These are phyloP conservation scores for Ormyrus labotus DNA, from an alignment of 2,888 invertebrate species.

Conservation along the genomic window DNA sequence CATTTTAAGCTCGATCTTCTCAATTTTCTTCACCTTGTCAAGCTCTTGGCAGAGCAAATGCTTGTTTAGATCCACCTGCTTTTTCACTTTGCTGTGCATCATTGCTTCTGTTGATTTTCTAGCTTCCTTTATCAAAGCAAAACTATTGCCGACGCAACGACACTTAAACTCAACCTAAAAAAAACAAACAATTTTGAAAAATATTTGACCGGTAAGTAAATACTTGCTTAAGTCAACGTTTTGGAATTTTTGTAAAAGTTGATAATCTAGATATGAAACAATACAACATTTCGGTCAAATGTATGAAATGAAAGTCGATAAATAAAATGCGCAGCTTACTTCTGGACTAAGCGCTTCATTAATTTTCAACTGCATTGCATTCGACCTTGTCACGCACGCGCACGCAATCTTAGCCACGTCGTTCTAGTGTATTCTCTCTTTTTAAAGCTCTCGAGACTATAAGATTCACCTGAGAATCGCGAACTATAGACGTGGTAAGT, in stretches of 20 bases:
- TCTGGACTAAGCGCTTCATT: constrained; percentile 13
- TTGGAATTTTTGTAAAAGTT: not conserved
- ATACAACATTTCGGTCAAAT: not conserved
- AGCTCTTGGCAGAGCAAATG: constrained; percentile 61
- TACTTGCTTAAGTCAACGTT: too few relatives aligned
- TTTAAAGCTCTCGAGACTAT: not conserved
- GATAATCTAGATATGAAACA: not conserved
- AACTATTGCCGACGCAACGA: too few relatives aligned
- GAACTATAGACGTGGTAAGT: too few relatives aligned
- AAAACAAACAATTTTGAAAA: too few relatives aligned
- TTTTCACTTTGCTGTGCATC: constrained; percentile 39
- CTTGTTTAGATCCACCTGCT: constrained; percentile 60
- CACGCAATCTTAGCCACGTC: not conserved
- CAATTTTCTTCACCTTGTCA: constrained; percentile 59
- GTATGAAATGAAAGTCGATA: constrained; percentile 24
- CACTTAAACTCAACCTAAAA: too few relatives aligned
- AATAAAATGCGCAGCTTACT: not conserved
- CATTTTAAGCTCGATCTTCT: constrained; percentile 62
- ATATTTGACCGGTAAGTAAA: too few relatives aligned
- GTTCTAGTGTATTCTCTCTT: too few relatives aligned
- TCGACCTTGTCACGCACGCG: not conserved
- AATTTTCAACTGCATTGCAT: constrained; percentile 3
- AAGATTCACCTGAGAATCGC: not conserved
- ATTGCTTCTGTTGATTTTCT: too few relatives aligned
- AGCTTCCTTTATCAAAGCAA: too few relatives aligned